Evolutionary conservation across 2,888 invertebrate species (phyloP).

Genomic region (Atethmia centrago): DNA sequence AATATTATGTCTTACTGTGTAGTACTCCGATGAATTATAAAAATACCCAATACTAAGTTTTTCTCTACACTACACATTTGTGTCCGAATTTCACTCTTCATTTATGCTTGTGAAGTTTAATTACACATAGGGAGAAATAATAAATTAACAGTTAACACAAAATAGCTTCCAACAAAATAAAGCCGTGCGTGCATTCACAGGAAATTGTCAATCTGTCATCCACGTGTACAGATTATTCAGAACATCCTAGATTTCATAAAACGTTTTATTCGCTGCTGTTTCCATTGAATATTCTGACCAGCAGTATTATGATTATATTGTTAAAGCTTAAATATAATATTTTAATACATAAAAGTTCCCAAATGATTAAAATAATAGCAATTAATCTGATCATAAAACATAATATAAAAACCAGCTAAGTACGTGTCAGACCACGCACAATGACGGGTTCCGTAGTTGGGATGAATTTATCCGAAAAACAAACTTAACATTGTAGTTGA

Average conservation of each 20-base stretch:
- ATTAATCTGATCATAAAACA: slow-evolving; percentile 27
- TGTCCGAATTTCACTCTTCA: not conserved
- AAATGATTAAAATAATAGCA: slow-evolving; percentile 15
- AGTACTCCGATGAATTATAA: not conserved
- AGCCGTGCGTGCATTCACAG: not conserved
- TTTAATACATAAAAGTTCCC: not conserved
- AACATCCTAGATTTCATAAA: not conserved
- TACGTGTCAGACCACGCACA: no score
- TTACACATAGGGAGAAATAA: not conserved
- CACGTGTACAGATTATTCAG: not conserved
- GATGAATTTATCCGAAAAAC: no score
- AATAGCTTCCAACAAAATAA: not conserved
- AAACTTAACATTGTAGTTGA: no score
- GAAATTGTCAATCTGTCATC: not conserved
- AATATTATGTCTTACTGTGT: slow-evolving; percentile 21
- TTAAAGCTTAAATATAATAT: no score
- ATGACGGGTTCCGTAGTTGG: no score
- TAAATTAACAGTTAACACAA: not conserved
- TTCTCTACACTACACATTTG: not conserved
- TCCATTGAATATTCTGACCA: not conserved
- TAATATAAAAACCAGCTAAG: no score
- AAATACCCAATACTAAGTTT: not conserved
- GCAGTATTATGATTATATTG: not conserved
- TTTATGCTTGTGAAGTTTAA: not conserved
- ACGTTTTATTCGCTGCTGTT: not conserved